phyloP scores from a whole-genome alignment of 2,797 vertebrate genomes.

The Australoheros facetus region DNA sequence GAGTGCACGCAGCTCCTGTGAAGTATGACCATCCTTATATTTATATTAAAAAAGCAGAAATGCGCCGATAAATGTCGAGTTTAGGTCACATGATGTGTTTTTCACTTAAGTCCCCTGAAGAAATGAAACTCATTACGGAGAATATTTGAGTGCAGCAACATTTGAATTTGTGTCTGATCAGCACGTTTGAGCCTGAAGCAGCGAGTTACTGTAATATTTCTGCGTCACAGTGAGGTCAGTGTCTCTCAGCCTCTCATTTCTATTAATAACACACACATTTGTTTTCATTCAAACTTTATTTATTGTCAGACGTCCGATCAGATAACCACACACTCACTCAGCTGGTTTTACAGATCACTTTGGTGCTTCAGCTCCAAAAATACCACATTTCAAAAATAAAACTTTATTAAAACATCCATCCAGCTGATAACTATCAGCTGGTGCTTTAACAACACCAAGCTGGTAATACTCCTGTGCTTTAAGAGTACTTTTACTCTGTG shows the following conservation, averaged over 20 bases:
- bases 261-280: neutral
- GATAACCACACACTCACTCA: neutral
- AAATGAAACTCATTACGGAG: neutral
- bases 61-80: neutral
- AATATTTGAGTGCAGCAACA: rapidly evolving
- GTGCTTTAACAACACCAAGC: neutral
- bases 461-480: neutral
- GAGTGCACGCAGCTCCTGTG: neutral
- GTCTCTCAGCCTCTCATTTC: rapidly evolving
- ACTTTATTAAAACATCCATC: neutral
- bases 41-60: neutral
- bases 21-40: neutral
- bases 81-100: neutral
- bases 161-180: neutral
- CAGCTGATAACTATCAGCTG: neutral
- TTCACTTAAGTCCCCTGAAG: neutral
- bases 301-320: neutral
- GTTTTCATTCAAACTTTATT: neutral
- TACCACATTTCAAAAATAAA: neutral
- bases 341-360: neutral
- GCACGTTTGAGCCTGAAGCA: rapidly evolving
- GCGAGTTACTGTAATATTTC: rapidly evolving
- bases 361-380: neutral
- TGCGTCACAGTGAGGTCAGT: neutral
- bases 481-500: neutral